Percentiles rank a stretch among this genome's conserved stretches.
Evolutionary conservation across 1,140 invertebrate species (phyloP).

Genomic region (Sitophilus oryzae): DNA sequence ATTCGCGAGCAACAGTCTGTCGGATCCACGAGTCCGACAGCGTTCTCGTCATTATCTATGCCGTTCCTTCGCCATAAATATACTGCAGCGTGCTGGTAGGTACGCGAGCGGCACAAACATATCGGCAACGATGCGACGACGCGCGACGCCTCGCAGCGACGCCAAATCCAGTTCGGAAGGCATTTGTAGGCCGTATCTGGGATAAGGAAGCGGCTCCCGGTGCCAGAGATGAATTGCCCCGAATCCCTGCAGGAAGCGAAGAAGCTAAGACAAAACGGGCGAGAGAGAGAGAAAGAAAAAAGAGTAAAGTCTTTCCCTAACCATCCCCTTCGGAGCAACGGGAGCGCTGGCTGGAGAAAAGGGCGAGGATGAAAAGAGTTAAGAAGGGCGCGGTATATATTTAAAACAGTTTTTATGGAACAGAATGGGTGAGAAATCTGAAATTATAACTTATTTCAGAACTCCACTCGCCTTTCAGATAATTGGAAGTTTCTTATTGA

Average conservation of each 20-base stretch:
- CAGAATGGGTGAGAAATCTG: no score
- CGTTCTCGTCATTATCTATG: background rate
- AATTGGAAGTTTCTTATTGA: no score
- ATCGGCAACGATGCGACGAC: background rate
- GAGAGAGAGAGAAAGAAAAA: no score
- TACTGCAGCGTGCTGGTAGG: background rate
- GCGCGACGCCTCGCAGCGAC: background rate
- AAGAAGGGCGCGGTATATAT: background rate
- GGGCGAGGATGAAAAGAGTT: background rate
- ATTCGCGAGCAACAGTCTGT: background rate
- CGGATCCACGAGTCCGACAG: background rate
- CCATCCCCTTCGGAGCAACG: background rate
- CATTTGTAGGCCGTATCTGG: background rate
- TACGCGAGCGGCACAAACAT: background rate
- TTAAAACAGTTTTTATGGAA: background rate
- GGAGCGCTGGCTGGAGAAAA: background rate
- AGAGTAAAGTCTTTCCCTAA: background rate
- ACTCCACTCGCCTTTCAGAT: no score
- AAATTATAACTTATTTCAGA: no score
- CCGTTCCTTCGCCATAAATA: background rate
- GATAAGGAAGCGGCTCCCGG: background rate
- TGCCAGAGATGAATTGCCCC: background rate
- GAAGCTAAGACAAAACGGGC: background rate
- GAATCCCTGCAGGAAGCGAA: background rate
- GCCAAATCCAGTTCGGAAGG: background rate